Conservation (phyloP, 1,140 invertebrate genomes). For the Laodelphax striatellus region DNA sequence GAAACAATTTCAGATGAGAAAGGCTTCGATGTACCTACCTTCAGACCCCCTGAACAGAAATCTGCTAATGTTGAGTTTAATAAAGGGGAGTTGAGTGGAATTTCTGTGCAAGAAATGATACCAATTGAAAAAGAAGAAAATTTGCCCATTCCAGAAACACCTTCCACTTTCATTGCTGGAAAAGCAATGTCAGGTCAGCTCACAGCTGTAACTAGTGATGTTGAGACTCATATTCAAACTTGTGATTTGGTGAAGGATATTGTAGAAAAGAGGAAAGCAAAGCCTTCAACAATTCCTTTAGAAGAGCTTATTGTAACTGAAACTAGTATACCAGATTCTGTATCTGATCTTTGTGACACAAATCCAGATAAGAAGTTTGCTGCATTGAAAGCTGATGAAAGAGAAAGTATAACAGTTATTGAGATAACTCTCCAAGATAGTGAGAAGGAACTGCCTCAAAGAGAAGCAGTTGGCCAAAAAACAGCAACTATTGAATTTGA, state of each 20-base stretch:
- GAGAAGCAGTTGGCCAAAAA: slow-evolving; percentile 15
- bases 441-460: slow-evolving; percentile 21
- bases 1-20: slow-evolving; percentile 42
- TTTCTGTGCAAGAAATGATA: slow-evolving; percentile 38
- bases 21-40: slow-evolving; percentile 36
- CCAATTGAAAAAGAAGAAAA: slow-evolving; percentile 40
- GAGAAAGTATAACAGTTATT: slow-evolving; percentile 34
- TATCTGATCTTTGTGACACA: slow-evolving; percentile 30
- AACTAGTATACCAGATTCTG: slow-evolving; percentile 30
- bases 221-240: slow-evolving; percentile 33
- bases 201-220: slow-evolving; percentile 39
- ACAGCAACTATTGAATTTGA: slow-evolving; percentile 28
- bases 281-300: slow-evolving; percentile 35
- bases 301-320: slow-evolving; percentile 37
- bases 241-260: slow-evolving; percentile 31
- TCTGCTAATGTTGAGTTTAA: slow-evolving; percentile 36
- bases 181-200: slow-evolving; percentile 34
- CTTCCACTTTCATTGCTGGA: slow-evolving; percentile 31
- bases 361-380: slow-evolving; percentile 38
- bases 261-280: slow-evolving; percentile 34
- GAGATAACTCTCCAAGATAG: slow-evolving; percentile 37
- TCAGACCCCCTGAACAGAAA: slow-evolving; percentile 36
- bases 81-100: slow-evolving; percentile 32
- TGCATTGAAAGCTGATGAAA: slow-evolving; percentile 34
- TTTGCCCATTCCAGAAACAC: slow-evolving; percentile 29